Evolutionary conservation across 2,888 invertebrate genomes (phyloP).

Genomic region (Leptogaster cylindrica): DNA sequence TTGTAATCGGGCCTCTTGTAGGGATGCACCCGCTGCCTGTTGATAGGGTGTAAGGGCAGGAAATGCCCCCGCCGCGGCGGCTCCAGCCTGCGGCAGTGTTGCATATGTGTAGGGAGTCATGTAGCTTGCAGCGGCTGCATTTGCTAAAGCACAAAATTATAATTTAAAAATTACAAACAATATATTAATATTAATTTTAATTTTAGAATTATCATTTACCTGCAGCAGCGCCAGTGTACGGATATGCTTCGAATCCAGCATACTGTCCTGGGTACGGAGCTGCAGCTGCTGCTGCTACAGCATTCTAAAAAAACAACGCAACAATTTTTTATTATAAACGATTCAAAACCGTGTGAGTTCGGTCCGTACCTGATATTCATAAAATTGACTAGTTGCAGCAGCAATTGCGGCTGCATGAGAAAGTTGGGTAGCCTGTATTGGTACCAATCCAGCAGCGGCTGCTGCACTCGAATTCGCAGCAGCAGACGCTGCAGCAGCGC

Average conservation of each 20-base stretch:
- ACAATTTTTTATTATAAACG: no score
- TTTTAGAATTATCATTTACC: no score
- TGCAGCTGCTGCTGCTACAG: conserved; percentile 50
- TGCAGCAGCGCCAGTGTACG: conserved; percentile 49
- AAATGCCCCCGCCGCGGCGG: conserved; percentile 49
- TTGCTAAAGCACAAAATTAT: conserved; percentile 31
- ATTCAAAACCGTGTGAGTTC: no score
- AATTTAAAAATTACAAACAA: background rate
- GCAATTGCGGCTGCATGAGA: conserved; percentile 79
- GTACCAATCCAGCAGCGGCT: conserved; percentile 71
- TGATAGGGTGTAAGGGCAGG: conserved; percentile 50
- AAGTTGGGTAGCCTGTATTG: conserved; percentile 69
- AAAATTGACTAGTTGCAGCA: conserved; percentile 79
- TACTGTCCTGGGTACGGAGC: conserved; percentile 51
- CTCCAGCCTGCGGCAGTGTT: conserved; percentile 49
- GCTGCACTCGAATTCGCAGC: conserved; percentile 50
- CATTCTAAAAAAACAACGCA: conserved; percentile 45
- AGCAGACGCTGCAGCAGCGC: conserved; percentile 64
- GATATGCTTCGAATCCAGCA: conserved; percentile 51
- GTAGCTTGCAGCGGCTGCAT: conserved; percentile 50
- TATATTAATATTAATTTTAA: no score
- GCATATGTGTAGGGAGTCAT: conserved; percentile 51
- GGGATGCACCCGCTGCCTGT: conserved; percentile 49
- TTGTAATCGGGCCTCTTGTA: conserved; percentile 52
- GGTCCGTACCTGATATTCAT: conserved; percentile 71